These are phyloP conservation scores for Athalia circularis DNA, from an alignment of 2,888 invertebrate genomes.

Conservation along the genomic window DNA sequence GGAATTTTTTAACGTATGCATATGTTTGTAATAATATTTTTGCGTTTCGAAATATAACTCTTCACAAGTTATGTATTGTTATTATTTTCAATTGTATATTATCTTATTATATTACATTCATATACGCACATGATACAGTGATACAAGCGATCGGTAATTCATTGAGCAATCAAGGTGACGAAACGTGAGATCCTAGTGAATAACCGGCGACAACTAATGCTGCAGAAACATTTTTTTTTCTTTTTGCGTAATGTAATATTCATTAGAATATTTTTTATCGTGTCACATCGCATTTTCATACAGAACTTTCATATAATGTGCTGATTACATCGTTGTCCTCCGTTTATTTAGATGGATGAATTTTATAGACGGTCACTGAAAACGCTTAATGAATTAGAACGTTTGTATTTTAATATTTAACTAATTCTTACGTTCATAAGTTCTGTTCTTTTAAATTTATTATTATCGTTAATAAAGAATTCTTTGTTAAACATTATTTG, in stretches of 20 bases:
- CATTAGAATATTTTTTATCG: too few species aligned
- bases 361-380: neutral
- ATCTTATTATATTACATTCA: conserved; percentile 53
- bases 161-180: conserved; percentile 18
- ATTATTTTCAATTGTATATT: conserved; percentile 44
- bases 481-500: conserved; percentile 47
- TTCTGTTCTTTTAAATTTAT: conserved; percentile 37
- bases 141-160: conserved; percentile 22
- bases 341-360: neutral
- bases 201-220: neutral
- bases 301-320: too few species aligned
- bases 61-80: conserved; percentile 20
- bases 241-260: neutral
- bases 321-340: neutral
- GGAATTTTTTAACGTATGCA: neutral
- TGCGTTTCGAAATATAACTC: conserved; percentile 31
- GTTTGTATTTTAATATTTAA: conserved; percentile 24
- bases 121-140: conserved; percentile 48
- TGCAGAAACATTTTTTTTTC: too few species aligned
- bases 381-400: conserved; percentile 16
- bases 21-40: neutral
- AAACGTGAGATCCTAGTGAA: neutral
- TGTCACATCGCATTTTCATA: too few species aligned
- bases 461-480: conserved; percentile 48
- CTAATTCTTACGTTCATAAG: conserved; percentile 35